Evolutionary conservation across 2,888 invertebrate genomes (phyloP), one percentile per base, ranked within the genome.

Genomic region (Drosophila bunnanda): DNA sequence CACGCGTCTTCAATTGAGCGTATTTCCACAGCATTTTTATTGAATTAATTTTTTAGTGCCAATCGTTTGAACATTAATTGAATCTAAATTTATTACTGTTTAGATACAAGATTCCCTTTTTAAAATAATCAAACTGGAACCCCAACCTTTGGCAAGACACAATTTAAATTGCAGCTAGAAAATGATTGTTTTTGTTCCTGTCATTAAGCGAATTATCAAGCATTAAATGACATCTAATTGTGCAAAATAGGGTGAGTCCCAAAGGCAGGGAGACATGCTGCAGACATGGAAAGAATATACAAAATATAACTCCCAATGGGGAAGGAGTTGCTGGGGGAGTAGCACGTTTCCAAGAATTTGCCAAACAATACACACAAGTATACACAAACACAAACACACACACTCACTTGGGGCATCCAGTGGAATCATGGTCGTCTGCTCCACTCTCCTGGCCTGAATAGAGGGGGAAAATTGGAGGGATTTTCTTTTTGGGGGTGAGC

Each of bases 331-430:
- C 38, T 61, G 60, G 61, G 76, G 74, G 70, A 59, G 70, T 13
- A 59, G 69, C 76, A 75, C 76, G 76, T 80, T 77, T 78, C 80
- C 71, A 66, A 75, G 88, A 87, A 86, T 72, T 72, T 76, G 68
- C 65, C 73, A 78, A 77, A 50, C 62, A 76, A 74, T 58, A 70
- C 72, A 54, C 65, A 58, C 62, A 62, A 53, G 32, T 46, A 75
- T 25, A 67, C 20, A 20, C 48, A 17, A 30, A 50, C 17, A 50
- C 30, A 32, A 36, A 58, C 48, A n/a, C n/a, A n/a, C n/a, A n/a
- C n/a, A n/a, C n/a, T n/a, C n/a, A n/a, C n/a, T n/a, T n/a, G 20
- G 34, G 52, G 38, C 54, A 75, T 71, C 62, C 44, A 73, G 52
- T 60, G 74, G 64, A 73, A 54, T 71, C 60, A 73, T 54, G 48